Percentiles rank a stretch among this genome's conserved stretches.
Evolutionary conservation across 2,113 vertebrate species (phyloP).

Genomic region (Apeltes quadracus): DNA sequence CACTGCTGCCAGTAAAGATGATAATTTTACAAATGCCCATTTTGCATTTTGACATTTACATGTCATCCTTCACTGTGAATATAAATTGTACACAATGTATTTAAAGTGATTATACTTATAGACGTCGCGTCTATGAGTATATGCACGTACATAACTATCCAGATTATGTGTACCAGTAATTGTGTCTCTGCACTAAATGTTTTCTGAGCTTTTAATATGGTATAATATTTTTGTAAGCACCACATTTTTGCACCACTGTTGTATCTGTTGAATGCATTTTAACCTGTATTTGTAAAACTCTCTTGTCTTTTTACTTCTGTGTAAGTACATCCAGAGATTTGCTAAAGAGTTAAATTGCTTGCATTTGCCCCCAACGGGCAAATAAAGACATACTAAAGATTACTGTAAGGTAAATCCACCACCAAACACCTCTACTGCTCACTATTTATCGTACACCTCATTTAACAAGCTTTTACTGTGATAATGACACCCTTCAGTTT

Average conservation of each 20-base stretch:
- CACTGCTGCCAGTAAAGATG: neutral
- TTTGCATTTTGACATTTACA: neutral
- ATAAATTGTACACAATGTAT: neutral
- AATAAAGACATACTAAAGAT: neutral
- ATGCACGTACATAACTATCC: neutral
- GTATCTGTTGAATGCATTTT: neutral
- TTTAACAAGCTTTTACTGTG: neutral
- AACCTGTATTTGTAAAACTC: neutral
- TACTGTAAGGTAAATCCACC: neutral
- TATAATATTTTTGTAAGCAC: neutral
- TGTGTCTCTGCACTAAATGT: neutral
- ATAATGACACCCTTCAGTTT: slow-evolving; percentile 15
- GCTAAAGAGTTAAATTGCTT: neutral
- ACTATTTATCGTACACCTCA: neutral
- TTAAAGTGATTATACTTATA: neutral
- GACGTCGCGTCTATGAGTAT: neutral
- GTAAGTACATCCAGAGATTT: neutral
- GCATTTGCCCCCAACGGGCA: neutral
- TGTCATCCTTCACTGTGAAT: neutral
- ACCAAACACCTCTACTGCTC: neutral
- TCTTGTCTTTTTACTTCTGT: neutral
- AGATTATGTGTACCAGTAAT: neutral
- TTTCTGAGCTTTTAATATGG: neutral
- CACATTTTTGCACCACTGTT: neutral
- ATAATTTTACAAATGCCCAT: neutral